Percentiles rank a stretch among this genome's conserved stretches.
These are phyloP conservation scores for Tetranychus cinnabarinus DNA, from an alignment of 1,140 invertebrate genomes.

Conservation along the genomic window DNA sequence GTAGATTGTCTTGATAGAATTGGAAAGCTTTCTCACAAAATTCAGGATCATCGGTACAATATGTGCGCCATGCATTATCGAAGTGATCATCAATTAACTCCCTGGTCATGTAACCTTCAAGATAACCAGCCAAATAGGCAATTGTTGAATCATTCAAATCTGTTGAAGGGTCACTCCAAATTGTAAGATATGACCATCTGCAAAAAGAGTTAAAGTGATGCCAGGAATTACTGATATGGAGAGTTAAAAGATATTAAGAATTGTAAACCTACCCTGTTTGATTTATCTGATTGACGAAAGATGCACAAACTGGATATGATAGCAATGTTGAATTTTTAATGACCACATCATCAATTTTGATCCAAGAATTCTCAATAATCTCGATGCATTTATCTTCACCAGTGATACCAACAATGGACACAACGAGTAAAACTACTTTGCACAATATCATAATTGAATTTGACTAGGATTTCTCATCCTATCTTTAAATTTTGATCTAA, in stretches of 20 bases:
- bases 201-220: background rate
- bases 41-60: slow-evolving; percentile 36
- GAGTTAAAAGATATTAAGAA: background rate
- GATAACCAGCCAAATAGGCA: slow-evolving; percentile 57
- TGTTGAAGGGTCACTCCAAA: slow-evolving; percentile 36
- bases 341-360: too few species aligned
- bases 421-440: too few species aligned
- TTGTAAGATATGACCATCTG: slow-evolving; percentile 52
- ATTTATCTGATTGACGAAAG: background rate
- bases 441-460: too few species aligned
- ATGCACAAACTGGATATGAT: background rate
- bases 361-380: too few species aligned
- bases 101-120: slow-evolving; percentile 57
- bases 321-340: too few species aligned
- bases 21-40: slow-evolving; percentile 41
- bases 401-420: too few species aligned
- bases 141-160: slow-evolving; percentile 36
- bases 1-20: slow-evolving; percentile 36
- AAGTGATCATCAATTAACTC: slow-evolving; percentile 55
- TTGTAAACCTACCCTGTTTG: background rate
- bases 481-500: too few species aligned
- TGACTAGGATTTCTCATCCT: too few species aligned
- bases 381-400: too few species aligned
- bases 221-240: background rate
- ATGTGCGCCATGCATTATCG: slow-evolving; percentile 41